These are phyloP conservation scores for Plutella xylostella DNA, from an alignment of 2,888 invertebrate genomes.

Conservation along the genomic window DNA sequence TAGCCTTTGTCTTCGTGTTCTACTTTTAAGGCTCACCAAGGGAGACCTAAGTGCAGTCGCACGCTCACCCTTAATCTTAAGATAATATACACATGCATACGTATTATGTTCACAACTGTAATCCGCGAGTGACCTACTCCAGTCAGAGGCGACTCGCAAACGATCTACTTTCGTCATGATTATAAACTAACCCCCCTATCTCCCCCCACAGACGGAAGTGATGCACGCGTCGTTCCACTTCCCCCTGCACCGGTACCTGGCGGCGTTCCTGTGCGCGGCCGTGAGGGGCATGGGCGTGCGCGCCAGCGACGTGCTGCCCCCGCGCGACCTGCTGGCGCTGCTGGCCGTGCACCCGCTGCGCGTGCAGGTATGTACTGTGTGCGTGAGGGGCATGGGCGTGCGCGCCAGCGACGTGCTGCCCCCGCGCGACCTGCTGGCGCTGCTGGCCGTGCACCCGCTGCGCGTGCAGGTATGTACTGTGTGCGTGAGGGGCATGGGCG, in stretches of 20 bases:
- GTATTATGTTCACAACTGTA: not conserved
- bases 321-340: constrained; percentile 80
- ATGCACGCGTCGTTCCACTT: constrained; percentile 96
- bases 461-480: constrained; percentile 85
- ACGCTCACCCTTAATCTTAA: no score
- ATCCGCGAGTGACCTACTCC: not conserved
- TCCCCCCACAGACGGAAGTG: constrained; percentile 73
- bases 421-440: constrained; percentile 79
- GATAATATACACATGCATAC: not conserved
- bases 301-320: constrained; percentile 83
- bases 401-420: constrained; percentile 84
- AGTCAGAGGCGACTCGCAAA: not conserved
- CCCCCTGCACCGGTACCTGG: constrained; percentile 94
- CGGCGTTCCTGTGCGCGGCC: constrained; percentile 76
- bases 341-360: constrained; percentile 92
- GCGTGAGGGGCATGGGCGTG: constrained; percentile 77
- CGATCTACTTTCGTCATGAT: no score
- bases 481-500: constrained; percentile 75
- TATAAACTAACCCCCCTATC: no score
- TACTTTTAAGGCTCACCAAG: no score
- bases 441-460: constrained; percentile 91
- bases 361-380: constrained; percentile 83
- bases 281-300: constrained; percentile 83
- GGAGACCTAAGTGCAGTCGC: no score
- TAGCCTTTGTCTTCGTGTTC: no score